A percentile compares a stretch with the other conserved stretches of the same genome.
These are phyloP conservation scores for Drosophila carrolli DNA, from an alignment of 1,140 invertebrate species.

Conservation along the genomic window DNA sequence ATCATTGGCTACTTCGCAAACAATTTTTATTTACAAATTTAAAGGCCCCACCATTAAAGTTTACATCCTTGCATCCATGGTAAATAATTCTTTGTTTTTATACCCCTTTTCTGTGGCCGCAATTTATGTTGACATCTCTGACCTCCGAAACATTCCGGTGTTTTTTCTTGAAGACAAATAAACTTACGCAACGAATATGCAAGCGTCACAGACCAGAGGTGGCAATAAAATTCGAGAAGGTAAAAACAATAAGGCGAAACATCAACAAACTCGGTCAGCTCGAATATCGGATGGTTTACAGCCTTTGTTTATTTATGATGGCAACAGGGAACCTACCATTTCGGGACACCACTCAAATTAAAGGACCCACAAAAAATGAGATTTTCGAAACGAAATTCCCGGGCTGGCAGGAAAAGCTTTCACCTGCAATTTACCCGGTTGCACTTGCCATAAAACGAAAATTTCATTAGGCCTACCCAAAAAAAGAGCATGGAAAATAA, in stretches of 20 bases:
- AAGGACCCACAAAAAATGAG: constrained; percentile 33
- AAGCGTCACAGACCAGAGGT: constrained; percentile 11
- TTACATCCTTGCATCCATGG: background rate
- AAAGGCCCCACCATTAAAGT: background rate
- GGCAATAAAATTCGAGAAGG: constrained; percentile 28
- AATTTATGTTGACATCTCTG: constrained; percentile 12
- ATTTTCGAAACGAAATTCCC: constrained; percentile 22
- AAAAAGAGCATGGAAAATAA: constrained; percentile 29
- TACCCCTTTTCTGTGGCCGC: background rate
- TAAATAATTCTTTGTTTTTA: background rate
- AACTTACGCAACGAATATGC: constrained; percentile 26
- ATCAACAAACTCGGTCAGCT: constrained; percentile 20
- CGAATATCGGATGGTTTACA: constrained; percentile 51
- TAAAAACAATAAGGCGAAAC: background rate
- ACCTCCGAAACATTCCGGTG: constrained; percentile 2
- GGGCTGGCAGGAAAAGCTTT: constrained; percentile 42
- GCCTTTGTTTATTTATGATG: constrained; percentile 55
- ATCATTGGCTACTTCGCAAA: too few relatives aligned
- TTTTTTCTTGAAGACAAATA: constrained; percentile 20
- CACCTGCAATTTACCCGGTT: constrained; percentile 52
- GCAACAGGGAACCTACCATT: constrained; percentile 2
- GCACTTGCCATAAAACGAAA: constrained; percentile 55
- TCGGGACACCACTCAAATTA: constrained; percentile 44
- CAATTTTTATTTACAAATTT: background rate
- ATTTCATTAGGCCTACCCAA: constrained; percentile 55